Base-by-base conservation (phyloP, 2,113 vertebrate genomes). In the Pterocles burchelli region DNA sequence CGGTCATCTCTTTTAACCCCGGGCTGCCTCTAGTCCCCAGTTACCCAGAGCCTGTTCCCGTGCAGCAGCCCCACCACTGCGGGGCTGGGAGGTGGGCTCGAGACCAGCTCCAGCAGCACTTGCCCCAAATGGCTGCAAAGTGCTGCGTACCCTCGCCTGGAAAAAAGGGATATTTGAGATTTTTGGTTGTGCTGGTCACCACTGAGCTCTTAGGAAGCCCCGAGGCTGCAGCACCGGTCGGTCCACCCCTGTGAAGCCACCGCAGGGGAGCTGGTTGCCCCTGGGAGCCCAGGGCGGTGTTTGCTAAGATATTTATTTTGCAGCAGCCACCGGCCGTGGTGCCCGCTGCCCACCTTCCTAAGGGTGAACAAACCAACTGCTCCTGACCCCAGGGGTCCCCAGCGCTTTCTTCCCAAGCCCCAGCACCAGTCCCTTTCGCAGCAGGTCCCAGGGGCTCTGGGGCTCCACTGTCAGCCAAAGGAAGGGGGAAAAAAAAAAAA, bases 191-290 rank as follows among this genome's bases (percentile, higher is more conserved):
- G 52, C 4, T 8, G 10, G 38, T 18, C 2, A 1, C n/a, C n/a
- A n/a, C n/a, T 1, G 0, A 10, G 10, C 25, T n/a, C 6, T 25
- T 48, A 2, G 14, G n/a, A n/a, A n/a, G n/a, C n/a, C n/a, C n/a
- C n/a, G n/a, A n/a, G n/a, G n/a, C n/a, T n/a, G 43, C 0, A 4
- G 14, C 51, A 28, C 7, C 1, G 0, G 6, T 41, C 31, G 4
- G 31, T 20, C 34, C 1, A 1, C 34, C 43, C 8, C 1, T 0
- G 2, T 9, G 15, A 66, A 43, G 29, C 52, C 34, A 16, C 34
- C 14, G 0, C 2, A 29, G 43, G 17, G 13, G 45, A 67, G 12
- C 8, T 1, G 1, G 34, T 17, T 5, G 20, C 24, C 28, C 2
- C 19, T 4, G 4, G 41, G 19, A 7, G 24, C 24, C 29, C 2